Evolutionary conservation across 2,113 vertebrate genomes (phyloP).

Genomic region (Chloropsis hardwickii): DNA sequence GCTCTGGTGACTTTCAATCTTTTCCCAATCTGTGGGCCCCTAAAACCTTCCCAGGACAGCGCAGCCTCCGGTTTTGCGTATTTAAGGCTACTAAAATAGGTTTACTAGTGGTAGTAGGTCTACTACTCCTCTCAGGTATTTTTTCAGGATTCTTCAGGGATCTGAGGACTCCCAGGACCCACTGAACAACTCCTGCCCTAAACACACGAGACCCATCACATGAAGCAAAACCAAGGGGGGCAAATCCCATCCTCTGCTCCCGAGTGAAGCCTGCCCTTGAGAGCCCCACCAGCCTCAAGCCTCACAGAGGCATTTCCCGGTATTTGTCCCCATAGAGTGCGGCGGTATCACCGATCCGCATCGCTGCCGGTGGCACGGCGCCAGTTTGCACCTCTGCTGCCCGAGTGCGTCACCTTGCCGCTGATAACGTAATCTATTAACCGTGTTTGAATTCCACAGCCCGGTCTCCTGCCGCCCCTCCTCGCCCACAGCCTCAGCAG

Average conservation of each 20-base stretch:
- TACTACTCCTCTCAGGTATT: neutral
- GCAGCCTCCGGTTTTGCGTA: fast-evolving
- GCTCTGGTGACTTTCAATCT: neutral
- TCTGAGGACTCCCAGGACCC: neutral
- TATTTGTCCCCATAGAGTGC: neutral
- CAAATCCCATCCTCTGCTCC: neutral
- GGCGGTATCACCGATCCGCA: fast-evolving
- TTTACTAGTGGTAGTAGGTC: neutral
- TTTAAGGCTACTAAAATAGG: neutral
- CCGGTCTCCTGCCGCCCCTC: neutral
- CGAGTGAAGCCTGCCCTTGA: neutral
- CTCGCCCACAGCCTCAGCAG: neutral
- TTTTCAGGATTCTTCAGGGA: neutral
- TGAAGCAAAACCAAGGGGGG: neutral
- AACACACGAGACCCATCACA: neutral
- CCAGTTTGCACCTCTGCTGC: neutral
- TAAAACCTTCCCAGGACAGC: neutral
- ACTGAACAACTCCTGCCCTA: neutral
- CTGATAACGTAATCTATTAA: neutral
- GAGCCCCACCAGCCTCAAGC: neutral
- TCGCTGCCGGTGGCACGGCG: neutral
- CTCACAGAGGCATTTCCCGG: neutral
- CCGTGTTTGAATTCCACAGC: neutral
- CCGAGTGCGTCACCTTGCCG: neutral
- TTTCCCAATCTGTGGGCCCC: neutral